Evolutionary conservation across 2,113 vertebrate genomes (phyloP).

Genomic region (Zeus faber): DNA sequence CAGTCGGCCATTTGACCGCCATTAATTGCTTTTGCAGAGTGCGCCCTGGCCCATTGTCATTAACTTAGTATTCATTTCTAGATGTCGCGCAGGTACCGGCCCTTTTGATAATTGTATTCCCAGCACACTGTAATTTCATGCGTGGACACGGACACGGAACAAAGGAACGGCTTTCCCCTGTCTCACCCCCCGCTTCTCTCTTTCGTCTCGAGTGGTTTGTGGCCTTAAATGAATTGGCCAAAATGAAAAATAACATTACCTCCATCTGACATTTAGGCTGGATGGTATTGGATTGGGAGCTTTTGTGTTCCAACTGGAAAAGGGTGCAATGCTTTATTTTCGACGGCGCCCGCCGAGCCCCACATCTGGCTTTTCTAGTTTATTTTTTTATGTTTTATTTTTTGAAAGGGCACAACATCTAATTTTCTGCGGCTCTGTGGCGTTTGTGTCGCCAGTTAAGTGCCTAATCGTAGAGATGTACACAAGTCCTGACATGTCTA

Average conservation of each 20-base stretch:
- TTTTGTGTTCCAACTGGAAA: conserved; percentile 53
- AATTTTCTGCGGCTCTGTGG: conserved; percentile 56
- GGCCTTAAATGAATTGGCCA: conserved; percentile 49
- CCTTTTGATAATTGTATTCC: conserved; percentile 39
- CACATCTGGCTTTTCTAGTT: conserved; percentile 55
- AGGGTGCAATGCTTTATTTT: conserved; percentile 46
- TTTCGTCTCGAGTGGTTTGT: conserved; percentile 32
- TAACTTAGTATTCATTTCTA: conserved; percentile 55
- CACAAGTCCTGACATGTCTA: conserved; percentile 11
- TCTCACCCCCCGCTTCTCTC: conserved; percentile 14
- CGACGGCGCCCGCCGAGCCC: conserved; percentile 31
- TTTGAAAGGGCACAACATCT: conserved; percentile 61
- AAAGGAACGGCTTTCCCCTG: background rate
- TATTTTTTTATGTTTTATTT: conserved; percentile 27
- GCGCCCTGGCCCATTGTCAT: conserved; percentile 50
- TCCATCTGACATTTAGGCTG: conserved; percentile 70
- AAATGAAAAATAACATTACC: conserved; percentile 62
- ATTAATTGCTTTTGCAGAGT: conserved; percentile 57
- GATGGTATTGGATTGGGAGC: conserved; percentile 62
- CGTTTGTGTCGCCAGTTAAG: conserved; percentile 31
- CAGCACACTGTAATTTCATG: conserved; percentile 27
- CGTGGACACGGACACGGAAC: too few relatives aligned
- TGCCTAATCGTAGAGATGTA: background rate
- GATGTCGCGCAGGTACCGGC: conserved; percentile 13
- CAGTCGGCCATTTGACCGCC: conserved; percentile 45